Conservation (phyloP, 2,888 invertebrate species). For the Mythimna impura region DNA sequence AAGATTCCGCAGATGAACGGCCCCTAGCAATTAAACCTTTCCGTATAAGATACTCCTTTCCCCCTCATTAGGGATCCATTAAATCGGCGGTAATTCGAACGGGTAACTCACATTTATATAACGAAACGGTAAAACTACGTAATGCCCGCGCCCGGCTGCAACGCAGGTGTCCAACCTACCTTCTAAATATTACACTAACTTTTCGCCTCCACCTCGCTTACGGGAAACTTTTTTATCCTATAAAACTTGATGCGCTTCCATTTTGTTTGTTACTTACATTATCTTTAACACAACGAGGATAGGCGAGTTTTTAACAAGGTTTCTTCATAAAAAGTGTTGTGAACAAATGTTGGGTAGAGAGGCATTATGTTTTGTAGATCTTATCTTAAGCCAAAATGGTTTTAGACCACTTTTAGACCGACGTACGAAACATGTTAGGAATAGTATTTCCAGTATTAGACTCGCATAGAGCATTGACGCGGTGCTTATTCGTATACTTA, state of each 20-base stretch:
- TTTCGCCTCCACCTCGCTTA: conserved; percentile 37
- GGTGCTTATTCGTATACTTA: conserved; percentile 17
- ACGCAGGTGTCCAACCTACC: conserved; percentile 43
- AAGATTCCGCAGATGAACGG: conserved; percentile 67
- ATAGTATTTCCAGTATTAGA: conserved; percentile 12
- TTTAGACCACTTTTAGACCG: conserved; percentile 6
- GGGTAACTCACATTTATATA: conserved; percentile 43
- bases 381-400: conserved; percentile 14
- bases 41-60: conserved; percentile 63
- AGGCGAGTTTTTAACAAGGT: conserved; percentile 47
- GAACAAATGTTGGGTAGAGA: conserved; percentile 8
- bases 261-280: conserved; percentile 58
- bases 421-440: conserved; percentile 7
- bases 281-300: conserved; percentile 54
- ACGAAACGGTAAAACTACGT: conserved; percentile 45
- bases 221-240: conserved; percentile 51
- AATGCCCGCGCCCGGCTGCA: conserved; percentile 14
- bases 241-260: conserved; percentile 57
- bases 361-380: conserved; percentile 9
- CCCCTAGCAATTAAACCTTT: conserved; percentile 65
- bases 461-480: conserved; percentile 5
- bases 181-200: conserved; percentile 48
- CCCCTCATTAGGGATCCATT: conserved; percentile 56
- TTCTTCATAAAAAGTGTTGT: conserved; percentile 39
- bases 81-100: conserved; percentile 45